Conservation (phyloP, 2,113 vertebrate species). For the Odontesthes bonariensis region DNA sequence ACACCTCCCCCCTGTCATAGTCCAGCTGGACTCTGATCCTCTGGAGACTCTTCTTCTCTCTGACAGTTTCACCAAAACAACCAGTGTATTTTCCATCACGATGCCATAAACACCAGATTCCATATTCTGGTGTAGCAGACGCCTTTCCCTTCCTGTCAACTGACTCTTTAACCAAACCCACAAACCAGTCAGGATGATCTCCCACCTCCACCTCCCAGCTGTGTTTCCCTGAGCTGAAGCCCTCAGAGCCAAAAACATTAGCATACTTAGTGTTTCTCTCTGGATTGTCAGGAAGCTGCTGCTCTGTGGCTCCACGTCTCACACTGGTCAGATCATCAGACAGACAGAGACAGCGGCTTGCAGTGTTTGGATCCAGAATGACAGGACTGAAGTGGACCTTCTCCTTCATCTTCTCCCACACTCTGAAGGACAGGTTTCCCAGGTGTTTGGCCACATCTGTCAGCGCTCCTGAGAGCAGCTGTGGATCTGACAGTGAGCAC, state of each 20-base stretch:
- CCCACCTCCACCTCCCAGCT: slow-evolving; percentile 69
- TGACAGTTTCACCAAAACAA: fast-evolving
- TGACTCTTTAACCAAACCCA: slow-evolving; percentile 57
- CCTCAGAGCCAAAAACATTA: slow-evolving; percentile 43
- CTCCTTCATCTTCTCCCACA: too few species aligned
- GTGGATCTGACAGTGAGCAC: slow-evolving; percentile 41
- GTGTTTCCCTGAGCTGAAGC: slow-evolving; percentile 64
- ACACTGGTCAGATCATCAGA: slow-evolving; percentile 69
- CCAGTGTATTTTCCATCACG: background rate
- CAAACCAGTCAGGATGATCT: background rate
- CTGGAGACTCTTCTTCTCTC: slow-evolving; percentile 26
- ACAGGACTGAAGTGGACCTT: slow-evolving; percentile 35
- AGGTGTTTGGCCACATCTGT: slow-evolving; percentile 17
- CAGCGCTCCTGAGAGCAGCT: slow-evolving; percentile 47
- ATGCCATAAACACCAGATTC: slow-evolving; percentile 27
- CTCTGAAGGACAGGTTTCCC: too few species aligned
- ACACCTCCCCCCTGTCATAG: slow-evolving; percentile 49
- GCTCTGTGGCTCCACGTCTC: fast-evolving
- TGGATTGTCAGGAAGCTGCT: slow-evolving; percentile 58
- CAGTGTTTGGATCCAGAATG: slow-evolving; percentile 70
- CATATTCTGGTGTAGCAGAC: background rate
- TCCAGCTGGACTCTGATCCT: slow-evolving; percentile 66
- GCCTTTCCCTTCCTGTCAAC: slow-evolving; percentile 1
- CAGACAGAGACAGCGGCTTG: background rate
- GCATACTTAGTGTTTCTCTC: slow-evolving; percentile 18